Conservation (phyloP, 2,113 vertebrate species). For the Stigmatopora argus region DNA sequence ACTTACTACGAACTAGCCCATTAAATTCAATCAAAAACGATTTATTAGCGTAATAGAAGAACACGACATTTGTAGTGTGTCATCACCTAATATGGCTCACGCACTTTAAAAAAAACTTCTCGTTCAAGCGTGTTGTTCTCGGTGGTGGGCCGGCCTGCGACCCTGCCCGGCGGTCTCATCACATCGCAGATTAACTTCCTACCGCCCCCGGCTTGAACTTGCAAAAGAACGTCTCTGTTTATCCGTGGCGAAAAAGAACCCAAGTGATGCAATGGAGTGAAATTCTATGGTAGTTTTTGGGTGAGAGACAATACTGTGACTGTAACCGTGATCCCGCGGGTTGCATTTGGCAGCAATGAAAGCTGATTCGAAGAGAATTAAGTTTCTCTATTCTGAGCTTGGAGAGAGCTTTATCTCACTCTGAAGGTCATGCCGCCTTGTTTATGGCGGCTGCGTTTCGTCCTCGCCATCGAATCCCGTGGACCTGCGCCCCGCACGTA, state of each 20-base stretch:
- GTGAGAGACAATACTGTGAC: slow-evolving; percentile 9
- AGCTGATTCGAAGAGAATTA: slow-evolving; percentile 46
- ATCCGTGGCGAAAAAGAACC: not conserved
- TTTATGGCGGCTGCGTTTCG: slow-evolving; percentile 39
- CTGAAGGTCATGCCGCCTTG: slow-evolving; percentile 63
- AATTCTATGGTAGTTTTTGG: slow-evolving; percentile 18
- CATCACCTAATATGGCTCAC: slow-evolving; percentile 6
- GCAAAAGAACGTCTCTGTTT: slow-evolving; percentile 21
- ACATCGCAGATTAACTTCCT: slow-evolving; percentile 50
- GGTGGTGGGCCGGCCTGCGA: slow-evolving; percentile 32
- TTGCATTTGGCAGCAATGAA: slow-evolving; percentile 29
- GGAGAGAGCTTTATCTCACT: slow-evolving; percentile 36
- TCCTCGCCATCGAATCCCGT: slow-evolving; percentile 48
- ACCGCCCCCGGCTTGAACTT: slow-evolving; percentile 10
- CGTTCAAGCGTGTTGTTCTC: slow-evolving; percentile 33
- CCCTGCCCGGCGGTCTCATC: slow-evolving; percentile 53
- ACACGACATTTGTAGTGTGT: not conserved
- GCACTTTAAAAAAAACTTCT: slow-evolving; percentile 6
- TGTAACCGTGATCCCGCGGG: slow-evolving; percentile 20
- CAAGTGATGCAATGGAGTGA: slow-evolving; percentile 27
- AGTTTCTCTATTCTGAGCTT: slow-evolving; percentile 55
- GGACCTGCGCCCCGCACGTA: slow-evolving; percentile 44
- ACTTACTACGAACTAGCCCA: slow-evolving; percentile 15
- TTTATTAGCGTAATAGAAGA: too few relatives aligned
- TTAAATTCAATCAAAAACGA: too few relatives aligned